Conservation (phyloP, 2,888 invertebrate species). For the Romanomermis culicivorax region DNA sequence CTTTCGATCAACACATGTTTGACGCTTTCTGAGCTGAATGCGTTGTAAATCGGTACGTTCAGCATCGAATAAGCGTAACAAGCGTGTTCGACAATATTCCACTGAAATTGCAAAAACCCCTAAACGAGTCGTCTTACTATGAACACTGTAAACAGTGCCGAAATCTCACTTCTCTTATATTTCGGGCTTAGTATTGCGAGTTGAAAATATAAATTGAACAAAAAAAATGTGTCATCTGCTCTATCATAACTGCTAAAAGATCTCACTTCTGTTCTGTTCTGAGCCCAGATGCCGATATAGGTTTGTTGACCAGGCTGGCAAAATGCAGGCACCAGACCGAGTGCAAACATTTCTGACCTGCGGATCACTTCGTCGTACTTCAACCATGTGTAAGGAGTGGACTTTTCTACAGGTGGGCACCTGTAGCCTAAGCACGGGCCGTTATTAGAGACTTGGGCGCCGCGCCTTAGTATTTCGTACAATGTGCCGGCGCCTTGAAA, state of each 20-base stretch:
- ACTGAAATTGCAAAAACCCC: conserved; percentile 36
- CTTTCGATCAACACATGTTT: too few species aligned
- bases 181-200: too few species aligned
- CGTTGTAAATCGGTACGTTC: conserved; percentile 83
- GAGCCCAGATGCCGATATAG: background rate
- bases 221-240: too few species aligned
- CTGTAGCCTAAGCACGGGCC: background rate
- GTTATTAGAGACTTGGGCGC: background rate
- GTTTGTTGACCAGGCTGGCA: background rate
- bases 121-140: too few species aligned
- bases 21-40: conserved; percentile 79
- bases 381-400: background rate
- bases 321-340: background rate
- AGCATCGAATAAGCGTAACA: conserved; percentile 83
- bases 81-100: conserved; percentile 81
- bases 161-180: too few species aligned
- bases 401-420: background rate
- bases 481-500: background rate
- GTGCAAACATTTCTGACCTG: background rate
- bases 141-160: too few species aligned
- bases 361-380: background rate
- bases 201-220: too few species aligned
- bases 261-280: background rate
- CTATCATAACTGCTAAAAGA: too few species aligned
- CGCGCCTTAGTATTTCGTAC: background rate